phyloP scores from a whole-genome alignment of 1,140 invertebrate genomes.

The Andrena cerasifolii region DNA sequence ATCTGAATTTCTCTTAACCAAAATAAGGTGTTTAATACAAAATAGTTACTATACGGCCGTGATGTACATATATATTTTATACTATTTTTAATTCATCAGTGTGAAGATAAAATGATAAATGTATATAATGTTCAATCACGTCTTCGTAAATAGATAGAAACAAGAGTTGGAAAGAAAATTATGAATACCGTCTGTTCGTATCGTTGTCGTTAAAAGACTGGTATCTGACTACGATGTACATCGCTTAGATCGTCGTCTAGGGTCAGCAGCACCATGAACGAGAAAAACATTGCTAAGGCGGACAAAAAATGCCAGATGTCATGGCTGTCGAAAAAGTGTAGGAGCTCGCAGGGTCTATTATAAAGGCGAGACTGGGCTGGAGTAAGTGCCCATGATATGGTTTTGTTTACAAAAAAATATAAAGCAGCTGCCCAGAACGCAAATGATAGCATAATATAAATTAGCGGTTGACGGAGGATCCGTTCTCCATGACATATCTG shows the following conservation, averaged over 20 bases:
- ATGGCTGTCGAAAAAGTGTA: constrained; percentile 93
- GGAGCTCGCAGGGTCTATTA: constrained; percentile 89
- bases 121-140: constrained; percentile 33
- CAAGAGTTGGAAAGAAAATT: constrained; percentile 11
- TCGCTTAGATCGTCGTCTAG: constrained; percentile 90
- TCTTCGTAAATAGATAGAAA: constrained; percentile 44
- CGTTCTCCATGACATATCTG: constrained; percentile 87
- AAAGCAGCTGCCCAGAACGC: constrained; percentile 87
- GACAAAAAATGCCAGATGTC: constrained; percentile 96
- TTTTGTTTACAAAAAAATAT: constrained; percentile 90
- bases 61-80: constrained; percentile 50
- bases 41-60: constrained; percentile 40
- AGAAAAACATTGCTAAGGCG: constrained; percentile 93
- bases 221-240: constrained; percentile 86
- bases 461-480: constrained; percentile 84
- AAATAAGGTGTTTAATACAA: constrained; percentile 41
- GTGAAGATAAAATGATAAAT: constrained; percentile 28
- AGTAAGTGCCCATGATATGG: constrained; percentile 91
- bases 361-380: constrained; percentile 90
- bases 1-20: constrained; percentile 11
- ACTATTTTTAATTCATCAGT: constrained; percentile 37
- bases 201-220: constrained; percentile 87
- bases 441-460: constrained; percentile 87
- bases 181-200: constrained; percentile 65
- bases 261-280: constrained; percentile 91